These are phyloP conservation scores for Andricus curvator DNA, from an alignment of 2,888 invertebrate genomes.

Conservation along the genomic window DNA sequence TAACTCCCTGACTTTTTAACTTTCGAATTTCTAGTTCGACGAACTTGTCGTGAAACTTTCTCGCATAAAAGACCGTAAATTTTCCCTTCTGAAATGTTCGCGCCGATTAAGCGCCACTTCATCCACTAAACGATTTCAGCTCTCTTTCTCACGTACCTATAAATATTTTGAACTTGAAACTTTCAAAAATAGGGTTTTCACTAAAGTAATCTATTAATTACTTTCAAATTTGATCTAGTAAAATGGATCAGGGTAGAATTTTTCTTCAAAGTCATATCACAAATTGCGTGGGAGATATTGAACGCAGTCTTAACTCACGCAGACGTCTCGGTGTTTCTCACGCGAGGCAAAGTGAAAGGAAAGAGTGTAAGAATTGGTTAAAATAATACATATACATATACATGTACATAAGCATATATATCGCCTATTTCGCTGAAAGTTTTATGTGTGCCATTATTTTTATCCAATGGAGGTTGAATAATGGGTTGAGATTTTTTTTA, in stretches of 20 bases:
- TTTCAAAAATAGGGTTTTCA: background rate
- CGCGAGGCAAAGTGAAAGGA: background rate
- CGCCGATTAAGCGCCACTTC: background rate
- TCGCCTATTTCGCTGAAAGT: conserved; percentile 47
- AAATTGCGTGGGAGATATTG: conserved; percentile 20
- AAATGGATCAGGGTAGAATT: background rate
- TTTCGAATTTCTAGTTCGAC: conserved; percentile 15
- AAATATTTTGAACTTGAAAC: background rate
- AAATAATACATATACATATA: background rate
- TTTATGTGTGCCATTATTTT: conserved; percentile 67
- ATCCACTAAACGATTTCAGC: background rate
- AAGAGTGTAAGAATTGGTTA: background rate
- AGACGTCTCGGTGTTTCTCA: background rate
- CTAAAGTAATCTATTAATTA: background rate
- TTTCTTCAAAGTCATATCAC: background rate
- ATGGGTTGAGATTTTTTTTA: conserved; percentile 53
- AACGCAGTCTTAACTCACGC: background rate
- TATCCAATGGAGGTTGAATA: conserved; percentile 68
- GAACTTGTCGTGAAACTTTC: conserved; percentile 20
- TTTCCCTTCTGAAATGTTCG: background rate
- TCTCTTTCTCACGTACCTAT: background rate
- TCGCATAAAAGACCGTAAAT: conserved; percentile 10
- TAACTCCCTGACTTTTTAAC: conserved; percentile 27
- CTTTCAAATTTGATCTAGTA: background rate
- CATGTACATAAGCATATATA: background rate